Evolutionary conservation across 53 echinoderm and acorn worm species (phyloP).

Genomic region (Arbacia lixula): DNA sequence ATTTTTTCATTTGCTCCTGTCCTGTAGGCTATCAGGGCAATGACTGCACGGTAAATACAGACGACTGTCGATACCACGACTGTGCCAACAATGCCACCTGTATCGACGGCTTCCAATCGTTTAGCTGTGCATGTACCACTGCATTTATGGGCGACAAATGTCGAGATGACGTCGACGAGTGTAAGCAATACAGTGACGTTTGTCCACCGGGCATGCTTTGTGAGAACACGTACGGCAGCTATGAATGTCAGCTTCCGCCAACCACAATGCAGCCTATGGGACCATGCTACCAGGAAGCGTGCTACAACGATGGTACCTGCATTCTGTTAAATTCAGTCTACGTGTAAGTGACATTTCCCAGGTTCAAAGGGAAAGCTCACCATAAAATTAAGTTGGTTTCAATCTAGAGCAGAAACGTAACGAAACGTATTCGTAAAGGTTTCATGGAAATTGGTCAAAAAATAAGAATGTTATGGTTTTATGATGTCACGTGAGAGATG

Average conservation of each 20-base stretch:
- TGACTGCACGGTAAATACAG: background rate
- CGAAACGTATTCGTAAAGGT: too few species aligned
- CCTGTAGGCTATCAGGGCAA: slow-evolving; percentile 28
- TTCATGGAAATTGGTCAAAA: too few species aligned
- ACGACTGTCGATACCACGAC: slow-evolving; percentile 19
- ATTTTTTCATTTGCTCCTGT: slow-evolving; percentile 33
- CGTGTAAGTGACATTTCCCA: too few species aligned
- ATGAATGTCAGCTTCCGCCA: slow-evolving; percentile 18
- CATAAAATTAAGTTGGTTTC: too few species aligned
- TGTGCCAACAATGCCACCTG: slow-evolving; percentile 47
- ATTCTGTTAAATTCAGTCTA: slow-evolving; percentile 1
- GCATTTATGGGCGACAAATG: slow-evolving; percentile 64
- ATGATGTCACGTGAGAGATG: too few species aligned
- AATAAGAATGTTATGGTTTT: too few species aligned
- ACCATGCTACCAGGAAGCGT: slow-evolving; percentile 59
- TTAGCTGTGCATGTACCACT: slow-evolving; percentile 59
- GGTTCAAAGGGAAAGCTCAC: too few species aligned
- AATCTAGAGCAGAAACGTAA: too few species aligned
- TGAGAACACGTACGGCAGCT: slow-evolving; percentile 6
- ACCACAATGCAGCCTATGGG: slow-evolving; percentile 25
- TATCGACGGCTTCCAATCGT: slow-evolving; percentile 42
- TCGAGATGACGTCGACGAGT: slow-evolving; percentile 52
- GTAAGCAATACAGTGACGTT: background rate
- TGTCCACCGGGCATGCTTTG: slow-evolving; percentile 32
- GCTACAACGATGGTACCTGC: slow-evolving; percentile 55